These are phyloP conservation scores for Phaethon lepturus DNA, from an alignment of 2,113 vertebrate genomes.

Conservation along the genomic window DNA sequence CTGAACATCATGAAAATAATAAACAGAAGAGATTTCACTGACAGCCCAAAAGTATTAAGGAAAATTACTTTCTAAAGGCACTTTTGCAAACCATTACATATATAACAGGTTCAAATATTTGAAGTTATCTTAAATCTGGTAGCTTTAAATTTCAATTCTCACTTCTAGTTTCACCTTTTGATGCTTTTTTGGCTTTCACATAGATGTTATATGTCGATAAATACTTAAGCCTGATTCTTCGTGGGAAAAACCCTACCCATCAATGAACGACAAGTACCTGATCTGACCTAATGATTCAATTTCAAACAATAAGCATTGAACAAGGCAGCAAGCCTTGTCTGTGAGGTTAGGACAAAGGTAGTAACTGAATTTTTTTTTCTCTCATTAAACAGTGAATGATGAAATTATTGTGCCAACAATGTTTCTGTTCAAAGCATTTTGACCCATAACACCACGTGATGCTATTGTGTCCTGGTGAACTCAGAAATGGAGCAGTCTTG, in stretches of 20 bases:
- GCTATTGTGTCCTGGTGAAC: not conserved
- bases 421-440: not conserved
- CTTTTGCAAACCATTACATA: not conserved
- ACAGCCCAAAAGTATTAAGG: not conserved
- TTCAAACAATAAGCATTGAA: not conserved
- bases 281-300: not conserved
- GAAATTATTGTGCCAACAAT: not conserved
- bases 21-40: conserved; percentile 4
- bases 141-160: not conserved
- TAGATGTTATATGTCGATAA: not conserved
- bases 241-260: not conserved
- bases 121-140: not conserved
- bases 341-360: not conserved
- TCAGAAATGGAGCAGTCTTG: not conserved
- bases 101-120: not conserved
- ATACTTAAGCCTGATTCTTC: not conserved
- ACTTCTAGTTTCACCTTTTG: not conserved
- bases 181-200: not conserved
- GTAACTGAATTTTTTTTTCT: not conserved
- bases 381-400: not conserved
- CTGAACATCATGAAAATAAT: not conserved
- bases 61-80: not conserved
- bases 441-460: not conserved
- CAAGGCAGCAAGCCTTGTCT: not conserved
- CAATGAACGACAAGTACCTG: not conserved